Evolutionary conservation across 2,888 invertebrate species (phyloP), one percentile per base, ranked within the genome.

Genomic region (Germaria angustata): DNA sequence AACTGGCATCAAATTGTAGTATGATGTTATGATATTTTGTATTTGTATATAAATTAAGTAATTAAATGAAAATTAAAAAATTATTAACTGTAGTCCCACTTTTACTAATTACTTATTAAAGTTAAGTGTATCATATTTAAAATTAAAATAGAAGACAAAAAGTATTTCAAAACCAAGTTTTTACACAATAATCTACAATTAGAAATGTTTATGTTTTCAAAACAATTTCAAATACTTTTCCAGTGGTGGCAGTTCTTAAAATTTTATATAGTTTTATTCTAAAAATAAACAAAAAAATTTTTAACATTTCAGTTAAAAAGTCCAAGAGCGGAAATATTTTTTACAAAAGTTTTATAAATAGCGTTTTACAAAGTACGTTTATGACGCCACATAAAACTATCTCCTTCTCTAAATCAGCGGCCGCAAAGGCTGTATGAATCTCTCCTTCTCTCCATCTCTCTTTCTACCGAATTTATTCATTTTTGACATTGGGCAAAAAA

Each of bases 21-120:
- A 32, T 63, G 63, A 72, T 59, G 49, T 49, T 66, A 73, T 53
- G 49, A 77, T 81, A 75, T 81, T 77, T 77, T 83, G 83, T 83
- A 81, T 66, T 69, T 83, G 65, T 55, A 63, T 22, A 75, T 53
- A 44, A 65, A 55, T 71, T 79, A 66, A 59, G 66, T 65, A 79
- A 44, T 51, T 68, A 57, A 46, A 28, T 66, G 55, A 51, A 7
- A 49, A 20, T 39, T 24, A 78, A 75, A 73, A 59, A 51, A 46
- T 44, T 22, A 65, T 66, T 49, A 51, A 41, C 11, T 32, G 73
- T 75, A 82, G 69, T 69, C 32, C 63, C 59, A 51, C 61, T 76
- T 79, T 79, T 71, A 73, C 17, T 68, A 44, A 46, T 81, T 85
- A 51, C 13, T 44, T 32, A 32, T 32, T 17, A 63, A 72, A 71